These are phyloP conservation scores for Diloba caeruleocephala DNA, from an alignment of 2,888 invertebrate genomes.

Conservation along the genomic window DNA sequence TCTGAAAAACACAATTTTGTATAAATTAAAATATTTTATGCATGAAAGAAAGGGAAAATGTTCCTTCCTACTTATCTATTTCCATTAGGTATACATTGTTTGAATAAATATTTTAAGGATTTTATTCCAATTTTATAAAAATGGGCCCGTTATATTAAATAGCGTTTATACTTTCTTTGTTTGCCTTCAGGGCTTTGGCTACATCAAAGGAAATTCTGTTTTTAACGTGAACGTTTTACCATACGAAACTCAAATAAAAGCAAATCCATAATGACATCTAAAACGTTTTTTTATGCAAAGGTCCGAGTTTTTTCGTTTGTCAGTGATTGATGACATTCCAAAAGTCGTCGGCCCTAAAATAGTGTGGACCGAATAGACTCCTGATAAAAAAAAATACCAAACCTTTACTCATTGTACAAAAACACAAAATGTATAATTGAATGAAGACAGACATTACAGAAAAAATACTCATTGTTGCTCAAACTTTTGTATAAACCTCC, in stretches of 20 bases:
- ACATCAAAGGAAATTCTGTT: constrained; percentile 29
- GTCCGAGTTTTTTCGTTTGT: constrained; percentile 65
- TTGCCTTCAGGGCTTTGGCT: constrained; percentile 22
- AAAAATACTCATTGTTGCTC: constrained; percentile 58
- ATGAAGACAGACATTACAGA: constrained; percentile 52
- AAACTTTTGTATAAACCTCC: constrained; percentile 57
- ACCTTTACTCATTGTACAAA: constrained; percentile 54
- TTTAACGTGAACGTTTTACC: constrained; percentile 24
- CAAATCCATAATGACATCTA: constrained; percentile 68
- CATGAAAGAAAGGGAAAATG: too few relatives aligned
- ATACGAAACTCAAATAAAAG: constrained; percentile 57
- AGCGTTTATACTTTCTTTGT: constrained; percentile 12
- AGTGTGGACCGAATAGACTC: constrained; percentile 48
- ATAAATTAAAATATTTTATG: too few relatives aligned
- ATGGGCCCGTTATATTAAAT: constrained; percentile 7
- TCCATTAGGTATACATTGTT: too few relatives aligned
- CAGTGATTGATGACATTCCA: constrained; percentile 76
- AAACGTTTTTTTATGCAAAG: constrained; percentile 69
- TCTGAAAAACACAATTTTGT: too few relatives aligned
- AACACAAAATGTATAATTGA: too few relatives aligned
- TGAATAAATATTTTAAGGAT: too few relatives aligned
- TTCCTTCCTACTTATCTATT: too few relatives aligned
- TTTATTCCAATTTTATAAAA: constrained; percentile 5
- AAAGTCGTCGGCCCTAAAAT: constrained; percentile 62
- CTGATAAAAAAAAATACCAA: constrained; percentile 52